Evolutionary conservation across 1,140 invertebrate species (phyloP).

Genomic region (Tetramorium parvispinum): DNA sequence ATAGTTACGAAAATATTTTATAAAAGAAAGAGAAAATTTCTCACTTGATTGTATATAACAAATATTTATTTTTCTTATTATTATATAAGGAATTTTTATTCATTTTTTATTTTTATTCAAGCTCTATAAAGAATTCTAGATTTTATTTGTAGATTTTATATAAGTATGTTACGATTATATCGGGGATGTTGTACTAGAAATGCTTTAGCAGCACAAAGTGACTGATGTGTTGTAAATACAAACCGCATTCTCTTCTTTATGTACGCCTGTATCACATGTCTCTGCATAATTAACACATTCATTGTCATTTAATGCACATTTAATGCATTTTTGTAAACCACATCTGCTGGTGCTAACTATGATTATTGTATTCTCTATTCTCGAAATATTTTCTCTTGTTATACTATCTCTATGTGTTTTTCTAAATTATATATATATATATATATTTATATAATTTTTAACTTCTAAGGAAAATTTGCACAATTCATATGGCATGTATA

Average conservation of each 20-base stretch:
- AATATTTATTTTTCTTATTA: not conserved
- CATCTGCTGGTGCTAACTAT: constrained; percentile 49
- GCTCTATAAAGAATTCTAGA: constrained; percentile 6
- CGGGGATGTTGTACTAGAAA: constrained; percentile 4
- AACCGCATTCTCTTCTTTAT: constrained; percentile 49
- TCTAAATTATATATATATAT: not conserved
- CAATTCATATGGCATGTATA: constrained; percentile 61
- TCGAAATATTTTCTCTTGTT: constrained; percentile 37
- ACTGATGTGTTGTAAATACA: constrained; percentile 41
- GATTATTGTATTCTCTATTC: not conserved
- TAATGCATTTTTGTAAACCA: constrained; percentile 26
- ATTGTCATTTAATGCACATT: constrained; percentile 57
- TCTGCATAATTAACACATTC: constrained; percentile 68
- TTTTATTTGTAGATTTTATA: constrained; percentile 21
- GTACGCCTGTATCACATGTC: constrained; percentile 36
- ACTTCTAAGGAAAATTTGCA: constrained; percentile 43
- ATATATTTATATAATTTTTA: not conserved
- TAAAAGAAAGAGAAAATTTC: not conserved
- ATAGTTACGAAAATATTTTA: not conserved
- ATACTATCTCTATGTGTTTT: constrained; percentile 48
- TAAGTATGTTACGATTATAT: constrained; percentile 6
- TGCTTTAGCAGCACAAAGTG: constrained; percentile 45
- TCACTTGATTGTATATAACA: not conserved
- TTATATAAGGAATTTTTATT: too few species aligned
- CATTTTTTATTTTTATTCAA: too few species aligned